Evolutionary conservation across 1,140 invertebrate genomes (phyloP), one percentile per base, ranked within the genome.

Genomic region (Anastrepha obliqua): DNA sequence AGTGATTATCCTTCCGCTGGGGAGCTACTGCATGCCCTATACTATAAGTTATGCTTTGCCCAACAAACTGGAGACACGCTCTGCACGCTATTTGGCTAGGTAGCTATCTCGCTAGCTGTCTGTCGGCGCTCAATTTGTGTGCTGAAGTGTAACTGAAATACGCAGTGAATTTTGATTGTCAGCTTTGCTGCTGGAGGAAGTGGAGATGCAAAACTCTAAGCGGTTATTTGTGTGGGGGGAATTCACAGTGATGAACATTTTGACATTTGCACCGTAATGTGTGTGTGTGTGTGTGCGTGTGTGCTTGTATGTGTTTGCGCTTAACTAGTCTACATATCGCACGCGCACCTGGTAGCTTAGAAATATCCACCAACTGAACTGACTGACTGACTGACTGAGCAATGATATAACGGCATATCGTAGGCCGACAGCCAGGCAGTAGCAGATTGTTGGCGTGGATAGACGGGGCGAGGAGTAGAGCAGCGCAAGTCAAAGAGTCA

Each of bases 121-220:
- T 74, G 39, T 74, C 67, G 39, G 65, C 65, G 67, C 67, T 74
- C 42, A 39, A 47, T 44, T 44, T 74, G 67, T 74, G 39, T 74
- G 67, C 67, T 74, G 67, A 74, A 44, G 67, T 74, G 67, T 74
- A 47, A 74, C 67, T 74, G 15, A 47, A 74, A 74, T 47, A 74
- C 67, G 67, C 42, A 74, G 67, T 47, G 67, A 74, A 74, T 74
- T 65, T 44, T 47, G 67, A 47, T 74, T 74, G 67, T 44, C 67
- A 44, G 67, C 60, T 62, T n/a, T n/a, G 60, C 60, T 17, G 5
- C 60, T 62, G 60, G 60, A 17, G 60, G 51, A 55, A 55, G 6
- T 8, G 51, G 6, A 8, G 51, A 6, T 55, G 51, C 29, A 11
- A 11, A 2, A 11, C 51, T 55, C 51, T 8, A 8, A 11, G 6